A percentile compares a stretch with the other conserved stretches of the same genome.
Evolutionary conservation across 2,113 vertebrate genomes (phyloP).

Genomic region (Falcunculus frontatus): DNA sequence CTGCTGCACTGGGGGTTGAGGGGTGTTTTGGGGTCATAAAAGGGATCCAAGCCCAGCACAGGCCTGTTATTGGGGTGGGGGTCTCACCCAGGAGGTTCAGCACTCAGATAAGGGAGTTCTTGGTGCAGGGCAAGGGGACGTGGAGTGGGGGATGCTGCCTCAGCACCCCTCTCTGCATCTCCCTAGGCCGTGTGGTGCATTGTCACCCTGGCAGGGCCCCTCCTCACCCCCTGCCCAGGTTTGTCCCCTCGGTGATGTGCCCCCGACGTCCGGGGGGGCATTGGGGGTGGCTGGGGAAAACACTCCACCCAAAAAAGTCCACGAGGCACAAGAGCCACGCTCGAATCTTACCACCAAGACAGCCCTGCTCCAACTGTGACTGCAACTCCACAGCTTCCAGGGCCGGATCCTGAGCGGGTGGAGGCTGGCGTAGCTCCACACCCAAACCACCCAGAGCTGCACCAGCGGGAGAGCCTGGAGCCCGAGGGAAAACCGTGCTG

Average conservation of each 20-base stretch:
- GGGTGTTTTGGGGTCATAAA: neutral
- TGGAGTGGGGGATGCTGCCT: neutral
- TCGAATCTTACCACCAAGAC: neutral
- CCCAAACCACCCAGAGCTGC: neutral
- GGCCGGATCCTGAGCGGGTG: neutral
- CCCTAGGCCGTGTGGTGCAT: neutral
- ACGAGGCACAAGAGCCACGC: neutral
- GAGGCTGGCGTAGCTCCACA: neutral
- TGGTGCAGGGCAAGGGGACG: neutral
- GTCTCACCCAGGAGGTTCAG: neutral
- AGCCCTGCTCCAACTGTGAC: conserved; percentile 3
- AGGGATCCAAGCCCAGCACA: neutral
- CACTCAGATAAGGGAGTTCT: neutral
- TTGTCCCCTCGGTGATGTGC: neutral
- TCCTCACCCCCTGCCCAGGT: neutral
- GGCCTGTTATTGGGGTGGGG: neutral
- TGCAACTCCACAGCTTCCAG: neutral
- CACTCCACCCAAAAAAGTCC: neutral
- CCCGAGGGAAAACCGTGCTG: conserved; percentile 36
- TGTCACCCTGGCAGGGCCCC: too few species aligned
- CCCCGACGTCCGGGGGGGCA: fast-evolving
- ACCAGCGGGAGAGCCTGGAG: conserved; percentile 6
- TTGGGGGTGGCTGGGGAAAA: neutral
- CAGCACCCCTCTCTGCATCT: neutral
- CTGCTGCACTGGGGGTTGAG: neutral